phyloP scores from a whole-genome alignment of 2,797 vertebrate species.

The Thripadectes ignobilis region DNA sequence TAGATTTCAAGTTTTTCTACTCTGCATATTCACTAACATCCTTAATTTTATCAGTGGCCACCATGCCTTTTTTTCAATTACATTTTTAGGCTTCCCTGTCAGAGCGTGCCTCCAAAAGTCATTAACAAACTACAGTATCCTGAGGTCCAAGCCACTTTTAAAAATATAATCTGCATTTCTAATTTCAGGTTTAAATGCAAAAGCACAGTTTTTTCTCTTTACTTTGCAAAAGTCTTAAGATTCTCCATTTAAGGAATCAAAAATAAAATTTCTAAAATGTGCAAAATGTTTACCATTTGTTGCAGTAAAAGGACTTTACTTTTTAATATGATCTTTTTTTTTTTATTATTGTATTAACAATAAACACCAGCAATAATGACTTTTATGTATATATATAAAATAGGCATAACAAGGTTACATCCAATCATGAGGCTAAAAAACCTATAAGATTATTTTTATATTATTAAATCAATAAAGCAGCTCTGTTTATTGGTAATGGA shows the following conservation, averaged over 20 bases:
- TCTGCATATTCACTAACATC: neutral
- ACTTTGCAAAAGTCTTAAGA: neutral
- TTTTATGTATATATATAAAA: neutral
- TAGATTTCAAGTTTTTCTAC: neutral
- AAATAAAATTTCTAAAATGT: neutral
- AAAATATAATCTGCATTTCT: neutral
- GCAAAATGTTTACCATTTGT: neutral
- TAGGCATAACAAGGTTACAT: neutral
- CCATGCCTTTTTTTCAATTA: neutral
- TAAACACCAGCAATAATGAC: neutral
- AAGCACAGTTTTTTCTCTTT: neutral
- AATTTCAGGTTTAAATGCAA: neutral
- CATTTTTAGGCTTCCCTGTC: neutral
- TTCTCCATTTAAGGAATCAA: neutral
- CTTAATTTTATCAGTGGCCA: neutral
- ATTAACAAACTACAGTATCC: neutral
- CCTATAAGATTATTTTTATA: neutral
- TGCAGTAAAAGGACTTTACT: neutral
- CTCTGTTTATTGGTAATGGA: conserved; percentile 1
- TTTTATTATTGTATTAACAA: conserved; percentile 3
- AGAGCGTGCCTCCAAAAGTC: neutral
- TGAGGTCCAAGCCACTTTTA: neutral
- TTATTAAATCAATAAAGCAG: conserved; percentile 31
- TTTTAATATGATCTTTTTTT: neutral
- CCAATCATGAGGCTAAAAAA: neutral